Conservation (phyloP, 2,797 vertebrate genomes). For the Knipowitschia caucasica region DNA sequence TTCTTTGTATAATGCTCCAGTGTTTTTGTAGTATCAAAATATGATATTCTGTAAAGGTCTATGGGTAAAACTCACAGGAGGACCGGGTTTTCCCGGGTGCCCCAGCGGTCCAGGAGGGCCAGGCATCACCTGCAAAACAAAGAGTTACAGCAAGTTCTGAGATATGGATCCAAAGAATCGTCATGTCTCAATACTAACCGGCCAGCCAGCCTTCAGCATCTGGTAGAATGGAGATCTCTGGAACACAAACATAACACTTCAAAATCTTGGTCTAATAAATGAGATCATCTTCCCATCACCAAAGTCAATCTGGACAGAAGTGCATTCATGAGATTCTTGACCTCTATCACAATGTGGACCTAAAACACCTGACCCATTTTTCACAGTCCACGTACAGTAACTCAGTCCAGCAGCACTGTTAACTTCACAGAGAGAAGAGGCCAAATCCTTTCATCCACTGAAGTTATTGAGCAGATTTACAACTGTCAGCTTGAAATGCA, state of each 20-base stretch:
- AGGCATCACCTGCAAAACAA: slow-evolving; percentile 65
- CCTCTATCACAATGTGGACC: background rate
- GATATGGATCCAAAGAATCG: background rate
- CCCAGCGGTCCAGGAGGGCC: slow-evolving; percentile 70
- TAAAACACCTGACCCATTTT: background rate
- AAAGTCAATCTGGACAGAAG: background rate
- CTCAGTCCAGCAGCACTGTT: background rate
- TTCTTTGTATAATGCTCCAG: no score
- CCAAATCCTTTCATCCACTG: background rate
- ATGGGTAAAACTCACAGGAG: slow-evolving; percentile 69
- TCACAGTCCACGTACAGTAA: background rate
- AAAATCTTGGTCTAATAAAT: background rate
- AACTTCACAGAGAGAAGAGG: background rate
- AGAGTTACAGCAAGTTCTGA: background rate
- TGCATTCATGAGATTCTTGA: slow-evolving; percentile 1
- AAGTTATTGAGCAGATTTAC: background rate
- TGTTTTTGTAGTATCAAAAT: no score
- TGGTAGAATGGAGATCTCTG: slow-evolving; percentile 79
- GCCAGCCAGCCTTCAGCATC: slow-evolving; percentile 76
- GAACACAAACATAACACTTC: slow-evolving; percentile 4
- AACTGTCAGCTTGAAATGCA: background rate
- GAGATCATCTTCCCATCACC: background rate
- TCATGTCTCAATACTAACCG: slow-evolving; percentile 65
- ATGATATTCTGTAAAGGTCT: no score
- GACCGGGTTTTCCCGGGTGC: slow-evolving; percentile 74